Base-by-base conservation (phyloP, 2,113 vertebrate genomes). In the Kryptolebias marmoratus region DNA sequence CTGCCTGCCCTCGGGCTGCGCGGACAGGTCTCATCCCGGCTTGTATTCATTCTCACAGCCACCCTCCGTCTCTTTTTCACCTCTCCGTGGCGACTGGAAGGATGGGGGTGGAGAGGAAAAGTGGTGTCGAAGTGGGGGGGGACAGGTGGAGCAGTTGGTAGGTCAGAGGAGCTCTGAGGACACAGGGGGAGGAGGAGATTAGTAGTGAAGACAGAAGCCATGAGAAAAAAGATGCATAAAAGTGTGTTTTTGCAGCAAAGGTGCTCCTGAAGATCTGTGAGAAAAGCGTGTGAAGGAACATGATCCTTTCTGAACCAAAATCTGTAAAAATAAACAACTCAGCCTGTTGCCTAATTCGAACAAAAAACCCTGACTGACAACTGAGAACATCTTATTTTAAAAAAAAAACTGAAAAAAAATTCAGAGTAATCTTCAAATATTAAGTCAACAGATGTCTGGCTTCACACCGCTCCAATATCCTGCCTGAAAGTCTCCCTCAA, bases 121-220 rank as follows among this genome's bases (percentile, higher is more conserved):
- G 18, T 52, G 49, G 49, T 52, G 48, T 49, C 45, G 44, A 70
- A 82, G 55, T 11, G 74, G 77, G 16, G 68, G 71, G 65, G 64
- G 68, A 63, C 67, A 58, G 64, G 71, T 75, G 79, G 72, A 81
- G 73, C 71, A 65, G 71, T 64, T 67, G n/a, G 45, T 64, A 49
- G 73, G 79, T 79, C 86, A 62, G 73, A 82, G 30, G 78, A 80
- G 71, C 77, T 62, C 49, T 69, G 72, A 73, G 73, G 81, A 90
- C 72, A 66, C 75, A 76, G 79, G 82, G 77, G 75, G 80, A 87
- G 75, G 52, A 68, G 73, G 75, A 71, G 80, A 81, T 82, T 66
- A 79, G 69, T 56, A 60, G 58, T 73, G 82, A n/a, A 71, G 48
- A 69, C 61, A 81, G 54, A 62, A 65, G 15, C 16, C 32, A 63